Conservation (phyloP, 2,113 vertebrate genomes). For the Monarcha castaneiventris region DNA sequence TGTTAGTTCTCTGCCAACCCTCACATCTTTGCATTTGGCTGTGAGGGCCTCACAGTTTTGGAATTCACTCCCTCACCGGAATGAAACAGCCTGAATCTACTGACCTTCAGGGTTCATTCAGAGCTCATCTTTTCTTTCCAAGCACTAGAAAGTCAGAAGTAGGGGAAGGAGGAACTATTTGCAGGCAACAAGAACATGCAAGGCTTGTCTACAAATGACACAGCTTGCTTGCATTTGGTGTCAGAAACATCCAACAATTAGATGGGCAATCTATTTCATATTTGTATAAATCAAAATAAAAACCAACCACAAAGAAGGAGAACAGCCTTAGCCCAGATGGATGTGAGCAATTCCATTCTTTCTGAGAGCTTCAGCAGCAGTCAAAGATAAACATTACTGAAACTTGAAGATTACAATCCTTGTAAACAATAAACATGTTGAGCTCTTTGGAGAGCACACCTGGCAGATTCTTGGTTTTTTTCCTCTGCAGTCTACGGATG, state of each 20-base stretch:
- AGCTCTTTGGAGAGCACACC: background rate
- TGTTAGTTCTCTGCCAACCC: conserved; percentile 38
- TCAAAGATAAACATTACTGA: background rate
- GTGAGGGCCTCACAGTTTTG: conserved; percentile 45
- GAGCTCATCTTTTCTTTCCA: conserved; percentile 19
- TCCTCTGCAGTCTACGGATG: background rate
- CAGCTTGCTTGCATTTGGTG: background rate
- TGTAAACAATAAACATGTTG: background rate
- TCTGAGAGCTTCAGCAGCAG: background rate
- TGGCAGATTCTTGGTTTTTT: background rate
- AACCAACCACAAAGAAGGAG: background rate
- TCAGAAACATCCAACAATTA: background rate
- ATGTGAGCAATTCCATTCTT: background rate
- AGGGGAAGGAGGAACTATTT: background rate
- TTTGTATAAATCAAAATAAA: background rate
- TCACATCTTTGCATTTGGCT: conserved; percentile 48
- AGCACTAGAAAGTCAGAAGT: background rate
- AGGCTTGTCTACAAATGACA: background rate
- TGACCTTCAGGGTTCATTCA: conserved; percentile 52
- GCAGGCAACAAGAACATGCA: background rate
- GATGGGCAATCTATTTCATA: background rate
- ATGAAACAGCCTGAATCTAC: conserved; percentile 28
- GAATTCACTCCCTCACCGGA: conserved; percentile 37
- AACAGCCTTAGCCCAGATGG: background rate
- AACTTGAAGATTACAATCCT: background rate